Conservation (phyloP, 1,140 invertebrate genomes). For the Andricus grossulariae region DNA sequence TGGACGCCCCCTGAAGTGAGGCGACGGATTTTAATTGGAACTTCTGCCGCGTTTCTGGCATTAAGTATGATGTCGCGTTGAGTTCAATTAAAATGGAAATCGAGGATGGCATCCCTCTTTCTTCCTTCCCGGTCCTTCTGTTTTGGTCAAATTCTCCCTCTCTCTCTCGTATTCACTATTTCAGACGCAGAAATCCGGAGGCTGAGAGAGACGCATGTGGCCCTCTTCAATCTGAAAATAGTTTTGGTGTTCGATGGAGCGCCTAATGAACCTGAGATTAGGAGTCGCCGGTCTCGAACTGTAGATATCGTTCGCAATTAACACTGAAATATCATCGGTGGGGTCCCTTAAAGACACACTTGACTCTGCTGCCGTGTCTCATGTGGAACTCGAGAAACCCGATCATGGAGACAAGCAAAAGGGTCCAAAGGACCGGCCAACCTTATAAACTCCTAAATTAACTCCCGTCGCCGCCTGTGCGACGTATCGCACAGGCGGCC, state of each 20-base stretch:
- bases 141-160: slow-evolving; percentile 31
- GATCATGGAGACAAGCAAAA: slow-evolving; percentile 43
- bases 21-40: slow-evolving; percentile 66
- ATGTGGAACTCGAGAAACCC: slow-evolving; percentile 43
- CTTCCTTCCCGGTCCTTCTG: slow-evolving; percentile 39
- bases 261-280: slow-evolving; percentile 73
- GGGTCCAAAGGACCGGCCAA: slow-evolving; percentile 53
- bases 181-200: neutral
- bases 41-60: slow-evolving; percentile 68
- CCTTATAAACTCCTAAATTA: slow-evolving; percentile 64
- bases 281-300: slow-evolving; percentile 58
- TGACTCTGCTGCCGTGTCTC: slow-evolving; percentile 28
- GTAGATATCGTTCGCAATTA: slow-evolving; percentile 69
- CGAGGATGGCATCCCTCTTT: slow-evolving; percentile 50
- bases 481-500: no score
- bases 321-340: slow-evolving; percentile 71
- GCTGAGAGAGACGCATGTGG: slow-evolving; percentile 39
- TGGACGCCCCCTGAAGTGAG: no score
- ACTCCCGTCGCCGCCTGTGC: no score
- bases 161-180: neutral
- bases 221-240: slow-evolving; percentile 62
- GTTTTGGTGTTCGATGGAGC: slow-evolving; percentile 51
- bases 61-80: slow-evolving; percentile 74
- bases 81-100: slow-evolving; percentile 76
- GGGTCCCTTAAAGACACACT: slow-evolving; percentile 55